Base-by-base conservation (phyloP, 2,113 vertebrate species). In the Dasyprocta punctata region DNA sequence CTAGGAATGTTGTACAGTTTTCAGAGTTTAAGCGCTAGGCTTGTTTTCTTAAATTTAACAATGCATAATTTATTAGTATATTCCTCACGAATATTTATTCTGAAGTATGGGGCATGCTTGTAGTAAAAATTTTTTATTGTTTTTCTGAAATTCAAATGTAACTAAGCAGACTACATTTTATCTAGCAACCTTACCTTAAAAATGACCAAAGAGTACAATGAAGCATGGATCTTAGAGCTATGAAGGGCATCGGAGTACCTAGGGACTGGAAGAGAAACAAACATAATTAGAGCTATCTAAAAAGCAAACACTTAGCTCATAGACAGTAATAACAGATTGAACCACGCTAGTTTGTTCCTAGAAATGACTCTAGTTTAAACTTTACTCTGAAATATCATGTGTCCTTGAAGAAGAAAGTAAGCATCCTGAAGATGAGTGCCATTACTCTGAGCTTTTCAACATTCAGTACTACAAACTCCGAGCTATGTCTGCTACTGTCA, bases 371-470 rank as follows among this genome's bases (percentile, higher is more conserved):
- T 30, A 63, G 26, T 73, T 84, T 89, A 80, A 81, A 94, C 38
- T 85, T 97, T 80, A 80, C 61, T 86, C 33, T 94, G 38, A 58
- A 96, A 92, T 92, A 71, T 38, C 49, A 75, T 65, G 63, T 73
- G 89, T 36, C 85, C 80, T 92, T 81, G 89, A 75, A 82, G 54
- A 84, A 63, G 47, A 92, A 89, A 92, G 78, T 65, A 96, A 97
- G 85, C 41, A 75, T 92, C 80, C 95, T 67, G 33, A 94, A 92
- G 81, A 52, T 44, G 38, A 95, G 3, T 73, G 26, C 38, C 44
- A 71, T 65, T 78, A 49, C 80, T 96, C 52, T 86, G 19, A 87
- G 54, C 17, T 83, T 89, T 90, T 30, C 49, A 78, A 58, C 7
- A 10, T 63, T 58, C 52, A 71, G 80, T 22, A 61, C 3, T 56